phyloP scores from a whole-genome alignment of 2,797 vertebrate species.

The Notamacropus eugenii region DNA sequence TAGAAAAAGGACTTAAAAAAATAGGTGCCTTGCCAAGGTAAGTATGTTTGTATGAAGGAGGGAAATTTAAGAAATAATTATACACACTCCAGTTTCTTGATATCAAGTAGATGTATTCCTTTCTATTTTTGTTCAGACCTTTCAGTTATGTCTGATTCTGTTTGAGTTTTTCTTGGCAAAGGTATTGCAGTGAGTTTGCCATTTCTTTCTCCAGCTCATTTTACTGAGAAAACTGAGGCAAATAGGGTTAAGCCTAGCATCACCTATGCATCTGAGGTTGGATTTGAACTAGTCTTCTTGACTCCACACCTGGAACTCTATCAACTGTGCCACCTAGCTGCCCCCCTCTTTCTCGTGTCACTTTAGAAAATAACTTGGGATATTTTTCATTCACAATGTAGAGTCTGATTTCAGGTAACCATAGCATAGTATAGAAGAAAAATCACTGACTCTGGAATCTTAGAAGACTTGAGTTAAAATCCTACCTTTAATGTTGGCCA shows the following conservation, averaged over 20 bases:
- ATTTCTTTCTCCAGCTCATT: background rate
- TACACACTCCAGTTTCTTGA: background rate
- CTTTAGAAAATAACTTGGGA: background rate
- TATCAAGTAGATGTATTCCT: background rate
- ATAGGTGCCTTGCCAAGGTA: background rate
- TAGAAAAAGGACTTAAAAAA: background rate
- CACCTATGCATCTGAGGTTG: background rate
- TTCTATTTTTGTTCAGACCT: background rate
- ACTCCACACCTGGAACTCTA: background rate
- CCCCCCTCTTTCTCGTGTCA: background rate
- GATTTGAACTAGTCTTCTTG: background rate
- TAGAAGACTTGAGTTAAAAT: background rate
- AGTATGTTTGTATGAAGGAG: rapidly evolving
- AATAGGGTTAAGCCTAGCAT: background rate
- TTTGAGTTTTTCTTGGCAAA: background rate
- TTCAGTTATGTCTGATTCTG: background rate
- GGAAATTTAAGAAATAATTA: background rate
- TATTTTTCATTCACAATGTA: background rate
- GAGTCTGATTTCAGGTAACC: background rate
- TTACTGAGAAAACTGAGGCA: background rate
- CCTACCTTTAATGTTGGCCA: background rate
- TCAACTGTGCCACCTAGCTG: background rate
- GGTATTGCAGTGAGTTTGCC: background rate
- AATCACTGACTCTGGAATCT: too few species aligned
- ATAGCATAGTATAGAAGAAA: background rate